Base-by-base conservation (phyloP, 2,113 vertebrate genomes). In the Elachura formosa region DNA sequence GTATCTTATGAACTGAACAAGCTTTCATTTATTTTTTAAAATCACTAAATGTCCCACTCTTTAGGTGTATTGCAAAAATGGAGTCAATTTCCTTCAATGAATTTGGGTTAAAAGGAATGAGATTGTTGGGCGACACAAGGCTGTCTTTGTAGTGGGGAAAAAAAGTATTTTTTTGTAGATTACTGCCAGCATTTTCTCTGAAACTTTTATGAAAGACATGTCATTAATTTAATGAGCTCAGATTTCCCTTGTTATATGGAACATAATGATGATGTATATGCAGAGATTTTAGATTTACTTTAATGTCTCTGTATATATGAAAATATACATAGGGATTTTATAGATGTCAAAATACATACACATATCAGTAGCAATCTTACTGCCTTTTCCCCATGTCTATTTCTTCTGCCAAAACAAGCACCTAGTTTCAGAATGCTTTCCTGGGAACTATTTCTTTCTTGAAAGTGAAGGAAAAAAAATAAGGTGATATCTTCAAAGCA, bases 1-100 rank as follows among this genome's bases (percentile, higher is more conserved):
- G 68, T 93, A 96, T 96, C 95, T 96, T 91, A 96, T 89, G 81
- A 96, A 90, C 56, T 87, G 90, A 66, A 83, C 93, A 97, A 94
- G 29, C 62, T 95, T 96, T 95, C 62, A 58, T 88, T 93, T 68
- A 51, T 25, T 51, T 77, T 74, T 96, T 88, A 85, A 95, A 73
- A 74, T 68, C 25, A 84, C 85, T 93, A 72, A 96, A 92, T 2
- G 55, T 31, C 25, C n/a, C 54, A 66, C 56, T 92, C 74, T 93
- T 97, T 93, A 94, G 73, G 85, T 82, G 40, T 91, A 90, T 74
- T 90, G 38, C 59, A 96, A 74, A 94, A 97, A 67, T 76, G 16
- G n/a, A 94, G 14, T 73, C 16, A 12, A 95, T 96, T 97, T 96
- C 94, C 90, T 95, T 78, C 62, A 85, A 43, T 48, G 58, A 94